A percentile compares a stretch with the other conserved stretches of the same genome.
phyloP scores from a whole-genome alignment of 2,888 invertebrate species.

The Hydropsyche betteni region DNA sequence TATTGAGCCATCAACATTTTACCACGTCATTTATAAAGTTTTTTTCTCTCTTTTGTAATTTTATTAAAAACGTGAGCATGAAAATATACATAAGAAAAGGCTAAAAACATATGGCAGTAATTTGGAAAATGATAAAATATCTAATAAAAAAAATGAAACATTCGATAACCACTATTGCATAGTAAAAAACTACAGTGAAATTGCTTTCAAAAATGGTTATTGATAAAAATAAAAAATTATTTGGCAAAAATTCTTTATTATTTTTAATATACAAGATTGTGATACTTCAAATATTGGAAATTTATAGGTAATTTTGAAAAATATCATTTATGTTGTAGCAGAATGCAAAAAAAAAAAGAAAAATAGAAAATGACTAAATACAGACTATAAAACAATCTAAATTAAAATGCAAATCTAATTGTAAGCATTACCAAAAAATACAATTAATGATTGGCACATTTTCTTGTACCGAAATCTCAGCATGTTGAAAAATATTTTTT shows the following conservation, averaged over 20 bases:
- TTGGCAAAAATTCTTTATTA: conserved; percentile 18
- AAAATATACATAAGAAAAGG: conserved; percentile 12
- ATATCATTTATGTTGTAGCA: too few relatives aligned
- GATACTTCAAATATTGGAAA: too few relatives aligned
- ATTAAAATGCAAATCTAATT: conserved; percentile 17
- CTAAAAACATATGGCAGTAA: background rate
- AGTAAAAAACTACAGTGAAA: background rate
- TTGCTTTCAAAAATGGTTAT: background rate
- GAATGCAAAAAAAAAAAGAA: too few relatives aligned
- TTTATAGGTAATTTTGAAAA: too few relatives aligned
- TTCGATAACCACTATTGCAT: background rate
- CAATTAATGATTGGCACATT: conserved; percentile 41
- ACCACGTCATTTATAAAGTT: conserved; percentile 6
- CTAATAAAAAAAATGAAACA: too few relatives aligned
- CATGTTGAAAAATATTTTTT: conserved; percentile 16
- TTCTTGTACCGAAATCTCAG: conserved; percentile 42
- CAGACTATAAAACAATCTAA: conserved; percentile 20
- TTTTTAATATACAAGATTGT: background rate
- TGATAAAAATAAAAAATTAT: background rate
- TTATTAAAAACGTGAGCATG: conserved; percentile 33
- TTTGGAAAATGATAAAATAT: too few relatives aligned
- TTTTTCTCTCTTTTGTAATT: background rate
- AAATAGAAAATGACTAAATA: conserved; percentile 14
- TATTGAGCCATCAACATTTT: conserved; percentile 27
- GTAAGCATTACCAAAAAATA: conserved; percentile 33